A percentile compares a stretch with the other conserved stretches of the same genome.
Evolutionary conservation across 2,113 vertebrate species (phyloP).

Genomic region (Salvelinus fontinalis): DNA sequence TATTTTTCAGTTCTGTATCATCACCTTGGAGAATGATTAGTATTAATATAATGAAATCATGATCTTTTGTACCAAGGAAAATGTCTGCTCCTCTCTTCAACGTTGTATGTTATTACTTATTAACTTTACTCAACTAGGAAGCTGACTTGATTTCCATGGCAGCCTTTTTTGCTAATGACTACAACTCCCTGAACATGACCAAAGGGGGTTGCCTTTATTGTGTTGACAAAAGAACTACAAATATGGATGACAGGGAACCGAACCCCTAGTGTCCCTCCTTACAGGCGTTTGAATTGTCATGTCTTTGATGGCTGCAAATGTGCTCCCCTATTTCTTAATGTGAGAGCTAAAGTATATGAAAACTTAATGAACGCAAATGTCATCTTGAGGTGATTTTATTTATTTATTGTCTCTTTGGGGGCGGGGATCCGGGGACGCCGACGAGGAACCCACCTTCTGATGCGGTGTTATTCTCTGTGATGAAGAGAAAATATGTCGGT

Average conservation of each 20-base stretch:
- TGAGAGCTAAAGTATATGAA: conserved; percentile 65
- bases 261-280: conserved; percentile 42
- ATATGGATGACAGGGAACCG: conserved; percentile 50
- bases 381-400: conserved; percentile 83
- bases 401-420: conserved; percentile 89
- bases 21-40: conserved; percentile 65
- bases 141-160: conserved; percentile 56
- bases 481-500: conserved; percentile 69
- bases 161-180: conserved; percentile 66
- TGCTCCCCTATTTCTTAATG: conserved; percentile 48
- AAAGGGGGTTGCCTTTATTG: conserved; percentile 69
- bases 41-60: conserved; percentile 60
- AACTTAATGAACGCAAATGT: conserved; percentile 63
- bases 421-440: conserved; percentile 29
- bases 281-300: conserved; percentile 61
- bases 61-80: conserved; percentile 48
- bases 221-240: conserved; percentile 57
- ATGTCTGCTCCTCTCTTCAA: conserved; percentile 37
- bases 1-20: conserved; percentile 70
- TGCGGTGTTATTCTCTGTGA: conserved; percentile 87
- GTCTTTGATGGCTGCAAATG: conserved; percentile 37
- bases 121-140: conserved; percentile 55
- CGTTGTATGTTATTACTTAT: conserved; percentile 42
- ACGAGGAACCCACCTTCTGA: conserved; percentile 57
- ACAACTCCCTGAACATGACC: conserved; percentile 69